Base-by-base conservation (phyloP, 2,113 vertebrate genomes). In the Hydropotes inermis region DNA sequence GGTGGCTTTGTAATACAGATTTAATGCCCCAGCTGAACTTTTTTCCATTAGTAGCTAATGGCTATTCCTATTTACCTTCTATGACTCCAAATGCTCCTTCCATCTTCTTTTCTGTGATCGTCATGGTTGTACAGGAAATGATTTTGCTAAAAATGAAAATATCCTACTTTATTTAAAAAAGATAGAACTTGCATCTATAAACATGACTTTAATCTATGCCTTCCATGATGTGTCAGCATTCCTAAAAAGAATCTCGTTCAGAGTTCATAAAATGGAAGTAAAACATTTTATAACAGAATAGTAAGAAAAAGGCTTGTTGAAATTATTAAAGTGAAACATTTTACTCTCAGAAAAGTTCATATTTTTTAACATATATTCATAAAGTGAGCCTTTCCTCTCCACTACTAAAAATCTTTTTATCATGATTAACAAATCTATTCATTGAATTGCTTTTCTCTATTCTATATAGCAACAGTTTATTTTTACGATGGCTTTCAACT, bases 41-140 rank as follows among this genome's bases (percentile, higher is more conserved):
- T 97, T 97, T 98, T 98, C 96, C 96, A 96, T 98, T 98, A 98
- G 96, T 87, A 97, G 61, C 95, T 99, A 98, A 98, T 98, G 85
- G 89, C 95, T 87, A 98, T 97, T 96, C 95, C 97, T 74, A 54
- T 97, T 98, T 98, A 97, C 88, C 96, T 98, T 97, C 97, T 91
- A 91, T 94, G 67, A 64, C 79, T 97, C 96, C 95, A 87, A 97
- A 97, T 86, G 67, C 1, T 98, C 91, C 94, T 97, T 98, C 74
- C 84, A 96, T 98, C 97, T 84, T 95, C 64, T 92, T 97, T 95
- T 98, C 64, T 92, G 12, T 97, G 95, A 98, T 97, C 89, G 97
- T 64, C 27, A 76, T n/a, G 96, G 81, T 97, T 25, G 13, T 0
- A 15, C 50, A 55, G 81, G 95, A 98, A 98, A 95, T 79, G 82